Evolutionary conservation across 2,888 invertebrate species (phyloP), one percentile per base, ranked within the genome.

Genomic region (Nymphalis urticae): DNA sequence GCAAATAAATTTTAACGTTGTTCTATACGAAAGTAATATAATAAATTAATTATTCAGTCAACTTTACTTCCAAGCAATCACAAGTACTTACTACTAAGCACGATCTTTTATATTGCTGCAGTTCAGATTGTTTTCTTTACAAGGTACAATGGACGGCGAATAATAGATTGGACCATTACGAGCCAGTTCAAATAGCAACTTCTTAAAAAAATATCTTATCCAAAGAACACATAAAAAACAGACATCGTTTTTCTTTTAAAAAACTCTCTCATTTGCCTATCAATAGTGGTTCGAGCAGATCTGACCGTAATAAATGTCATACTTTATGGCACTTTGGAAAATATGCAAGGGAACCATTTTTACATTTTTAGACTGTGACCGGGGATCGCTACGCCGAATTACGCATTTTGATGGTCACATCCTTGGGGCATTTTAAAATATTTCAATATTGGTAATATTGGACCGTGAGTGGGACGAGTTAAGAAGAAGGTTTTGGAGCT

Each of bases 171-270:
- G 80, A 73, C 83, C 83, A 85, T 89, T 83, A 88, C 79, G 78
- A 76, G 74, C 82, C 82, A 82, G 81, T 84, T 82, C 82, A 85
- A 87, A 83, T 85, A 79, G 81, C 83, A 82, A 84, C 80, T 82
- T 84, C 83, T 85, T 67, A 85, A 85, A 87, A n/a, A 86, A 89
- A 87, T 85, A 87, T 87, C 86, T 87, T 89, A 88, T 87, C 85
- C 87, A 85, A 85, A 87, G 88, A 89, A 89, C 89, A 89, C 92
- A 92, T 92, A 92, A 92, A 92, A 92, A 89, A 83, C 92, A 92
- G 92, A 92, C 92, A 92, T 90, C 91, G 92, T 92, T 92, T 92
- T 89, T 92, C 92, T 92, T 92, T 92, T 92, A 92, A 92, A 92
- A 92, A 90, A 89, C 88, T 92, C 91, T 90, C 92, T 92, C 92